Percentiles rank a stretch among this genome's conserved stretches.
These are phyloP conservation scores for Apomyelois bistriatella DNA, from an alignment of 2,888 invertebrate genomes.

Conservation along the genomic window DNA sequence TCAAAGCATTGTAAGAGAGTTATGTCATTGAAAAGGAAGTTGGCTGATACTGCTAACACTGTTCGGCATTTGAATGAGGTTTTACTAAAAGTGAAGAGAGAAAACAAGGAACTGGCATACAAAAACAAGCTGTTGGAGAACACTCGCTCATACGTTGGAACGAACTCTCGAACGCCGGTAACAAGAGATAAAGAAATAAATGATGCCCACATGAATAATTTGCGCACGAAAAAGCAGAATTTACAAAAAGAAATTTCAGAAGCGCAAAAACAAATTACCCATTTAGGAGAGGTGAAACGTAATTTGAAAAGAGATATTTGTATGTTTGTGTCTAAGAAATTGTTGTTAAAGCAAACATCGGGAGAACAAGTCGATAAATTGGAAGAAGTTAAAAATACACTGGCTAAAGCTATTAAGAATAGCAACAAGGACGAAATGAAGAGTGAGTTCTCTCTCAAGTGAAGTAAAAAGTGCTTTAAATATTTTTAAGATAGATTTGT, in stretches of 20 bases:
- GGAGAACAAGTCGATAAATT: constrained; percentile 4
- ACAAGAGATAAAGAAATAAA: neutral
- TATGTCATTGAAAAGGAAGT: constrained; percentile 7
- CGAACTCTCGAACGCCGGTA: neutral
- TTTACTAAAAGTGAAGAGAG: neutral
- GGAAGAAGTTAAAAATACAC: constrained; percentile 7
- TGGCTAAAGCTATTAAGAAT: neutral
- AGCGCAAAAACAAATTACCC: neutral
- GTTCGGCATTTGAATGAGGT: constrained; percentile 6
- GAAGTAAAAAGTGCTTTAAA: neutral
- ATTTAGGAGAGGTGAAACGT: constrained; percentile 7
- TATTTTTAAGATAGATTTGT: neutral
- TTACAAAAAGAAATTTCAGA: neutral
- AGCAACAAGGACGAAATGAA: neutral
- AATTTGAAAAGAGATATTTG: constrained; percentile 10
- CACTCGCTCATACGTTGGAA: neutral
- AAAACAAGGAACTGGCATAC: neutral
- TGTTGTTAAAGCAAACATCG: constrained; percentile 2
- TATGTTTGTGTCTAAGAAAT: constrained; percentile 10
- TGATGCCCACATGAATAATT: neutral
- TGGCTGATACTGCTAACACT: neutral
- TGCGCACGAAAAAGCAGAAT: neutral
- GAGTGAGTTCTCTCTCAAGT: neutral
- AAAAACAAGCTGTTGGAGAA: neutral
- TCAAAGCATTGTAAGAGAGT: constrained; percentile 8